These are phyloP conservation scores for Caenorhabditis sp. DNA, from an alignment of 2,888 invertebrate genomes.

Conservation along the genomic window DNA sequence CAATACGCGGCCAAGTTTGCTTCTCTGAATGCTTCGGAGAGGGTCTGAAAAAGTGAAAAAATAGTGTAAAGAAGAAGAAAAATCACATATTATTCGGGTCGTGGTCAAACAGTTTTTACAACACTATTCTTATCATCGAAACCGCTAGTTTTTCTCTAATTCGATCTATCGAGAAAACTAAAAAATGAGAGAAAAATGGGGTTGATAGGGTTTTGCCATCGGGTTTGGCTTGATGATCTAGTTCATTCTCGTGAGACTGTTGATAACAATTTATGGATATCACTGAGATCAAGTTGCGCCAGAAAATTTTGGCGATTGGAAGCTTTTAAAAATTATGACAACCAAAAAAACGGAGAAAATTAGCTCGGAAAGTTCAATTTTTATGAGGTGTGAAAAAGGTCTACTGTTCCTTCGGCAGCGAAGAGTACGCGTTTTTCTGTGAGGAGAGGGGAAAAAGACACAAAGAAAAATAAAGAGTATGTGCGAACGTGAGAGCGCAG, in stretches of 20 bases:
- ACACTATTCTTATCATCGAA: neutral
- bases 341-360: no score
- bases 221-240: neutral
- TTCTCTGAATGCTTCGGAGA: conserved; percentile 94
- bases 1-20: conserved; percentile 92
- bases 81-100: no score
- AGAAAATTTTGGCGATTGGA: neutral
- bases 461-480: no score
- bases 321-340: no score
- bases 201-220: neutral
- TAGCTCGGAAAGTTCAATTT: no score
- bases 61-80: conserved; percentile 8
- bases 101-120: neutral
- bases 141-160: neutral
- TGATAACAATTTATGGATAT: neutral
- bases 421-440: no score
- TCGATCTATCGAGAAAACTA: conserved; percentile 5
- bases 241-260: neutral
- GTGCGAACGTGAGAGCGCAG: no score
- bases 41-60: conserved; percentile 78
- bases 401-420: no score
- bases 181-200: neutral
- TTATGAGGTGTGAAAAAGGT: no score
- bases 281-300: neutral
- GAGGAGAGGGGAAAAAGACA: no score